Percentiles rank a stretch among this genome's conserved stretches.
Evolutionary conservation across 2,888 invertebrate species (phyloP).

Genomic region (Dolichopus griseipennis): DNA sequence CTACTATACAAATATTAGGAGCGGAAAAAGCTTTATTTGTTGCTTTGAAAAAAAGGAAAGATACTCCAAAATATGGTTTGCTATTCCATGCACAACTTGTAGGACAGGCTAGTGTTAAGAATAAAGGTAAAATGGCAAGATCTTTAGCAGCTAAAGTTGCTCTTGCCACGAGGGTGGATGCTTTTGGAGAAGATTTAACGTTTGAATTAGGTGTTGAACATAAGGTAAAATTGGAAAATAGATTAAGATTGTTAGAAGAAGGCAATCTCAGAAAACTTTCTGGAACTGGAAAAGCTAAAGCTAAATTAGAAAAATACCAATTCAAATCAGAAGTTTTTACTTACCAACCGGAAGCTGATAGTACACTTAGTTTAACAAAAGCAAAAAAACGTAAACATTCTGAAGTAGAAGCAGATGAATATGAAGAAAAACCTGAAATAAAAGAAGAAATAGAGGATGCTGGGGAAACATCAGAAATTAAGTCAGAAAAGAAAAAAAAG

Average conservation of each 20-base stretch:
- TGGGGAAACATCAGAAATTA: conserved; percentile 24
- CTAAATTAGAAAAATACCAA: conserved; percentile 90
- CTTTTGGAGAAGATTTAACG: conserved; percentile 80
- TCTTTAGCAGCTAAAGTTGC: conserved; percentile 96
- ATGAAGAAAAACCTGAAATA: not conserved
- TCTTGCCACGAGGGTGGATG: conserved; percentile 84
- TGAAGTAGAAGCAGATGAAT: conserved; percentile 31
- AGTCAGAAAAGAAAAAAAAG: conserved; percentile 48
- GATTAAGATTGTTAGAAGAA: conserved; percentile 73
- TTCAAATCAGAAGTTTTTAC: conserved; percentile 61
- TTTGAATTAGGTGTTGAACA: conserved; percentile 83
- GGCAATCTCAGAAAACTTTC: conserved; percentile 73
- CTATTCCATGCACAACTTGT: conserved; percentile 94
- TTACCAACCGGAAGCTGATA: conserved; percentile 72
- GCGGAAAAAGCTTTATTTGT: conserved; percentile 97
- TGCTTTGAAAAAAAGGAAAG: conserved; percentile 92
- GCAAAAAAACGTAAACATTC: conserved; percentile 46
- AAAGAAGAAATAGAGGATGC: conserved; percentile 20
- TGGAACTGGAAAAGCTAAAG: conserved; percentile 80
- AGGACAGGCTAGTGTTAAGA: conserved; percentile 77
- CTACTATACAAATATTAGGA: conserved; percentile 94
- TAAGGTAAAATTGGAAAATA: conserved; percentile 76
- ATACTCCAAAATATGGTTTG: conserved; percentile 97
- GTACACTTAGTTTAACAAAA: conserved; percentile 53
- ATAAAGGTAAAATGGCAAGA: conserved; percentile 90